Evolutionary conservation across 1,140 invertebrate species (phyloP).

Genomic region (Zaprionus ghesquierei): DNA sequence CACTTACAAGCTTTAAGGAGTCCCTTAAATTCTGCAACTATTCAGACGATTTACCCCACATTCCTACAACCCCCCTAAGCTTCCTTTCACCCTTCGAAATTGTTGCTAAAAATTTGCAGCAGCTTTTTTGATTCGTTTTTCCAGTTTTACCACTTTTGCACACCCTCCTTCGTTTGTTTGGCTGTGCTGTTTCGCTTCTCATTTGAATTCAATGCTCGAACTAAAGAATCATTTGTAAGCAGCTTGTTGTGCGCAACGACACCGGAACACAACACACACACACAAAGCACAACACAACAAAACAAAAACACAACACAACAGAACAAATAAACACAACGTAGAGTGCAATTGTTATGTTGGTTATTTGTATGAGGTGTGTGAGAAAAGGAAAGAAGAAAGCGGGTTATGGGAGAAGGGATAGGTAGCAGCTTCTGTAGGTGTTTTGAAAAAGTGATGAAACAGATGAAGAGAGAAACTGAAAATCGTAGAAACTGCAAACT

Average conservation of each 20-base stretch:
- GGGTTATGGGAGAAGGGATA: neutral
- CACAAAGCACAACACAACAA: neutral
- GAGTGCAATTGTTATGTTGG: conserved; percentile 36
- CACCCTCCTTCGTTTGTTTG: neutral
- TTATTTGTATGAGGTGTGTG: conserved; percentile 30
- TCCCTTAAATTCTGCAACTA: neutral
- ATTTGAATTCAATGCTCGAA: conserved; percentile 49
- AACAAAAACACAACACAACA: conserved; percentile 17
- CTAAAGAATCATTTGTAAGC: conserved; percentile 44
- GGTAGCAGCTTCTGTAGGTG: neutral
- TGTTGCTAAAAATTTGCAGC: neutral
- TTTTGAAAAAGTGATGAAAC: neutral
- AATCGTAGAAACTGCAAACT: neutral
- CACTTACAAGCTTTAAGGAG: neutral
- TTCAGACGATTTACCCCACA: neutral
- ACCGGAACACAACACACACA: conserved; percentile 23
- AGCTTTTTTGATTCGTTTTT: neutral
- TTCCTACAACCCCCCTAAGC: neutral
- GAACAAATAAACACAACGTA: conserved; percentile 30
- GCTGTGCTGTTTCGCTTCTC: conserved; percentile 21
- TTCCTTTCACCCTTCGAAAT: neutral
- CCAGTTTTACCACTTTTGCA: neutral
- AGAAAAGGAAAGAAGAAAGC: too few species aligned
- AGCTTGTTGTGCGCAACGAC: conserved; percentile 43
- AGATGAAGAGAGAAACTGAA: neutral